Conservation (phyloP, 2,888 invertebrate genomes). For the Kryphioiulus occultus region DNA sequence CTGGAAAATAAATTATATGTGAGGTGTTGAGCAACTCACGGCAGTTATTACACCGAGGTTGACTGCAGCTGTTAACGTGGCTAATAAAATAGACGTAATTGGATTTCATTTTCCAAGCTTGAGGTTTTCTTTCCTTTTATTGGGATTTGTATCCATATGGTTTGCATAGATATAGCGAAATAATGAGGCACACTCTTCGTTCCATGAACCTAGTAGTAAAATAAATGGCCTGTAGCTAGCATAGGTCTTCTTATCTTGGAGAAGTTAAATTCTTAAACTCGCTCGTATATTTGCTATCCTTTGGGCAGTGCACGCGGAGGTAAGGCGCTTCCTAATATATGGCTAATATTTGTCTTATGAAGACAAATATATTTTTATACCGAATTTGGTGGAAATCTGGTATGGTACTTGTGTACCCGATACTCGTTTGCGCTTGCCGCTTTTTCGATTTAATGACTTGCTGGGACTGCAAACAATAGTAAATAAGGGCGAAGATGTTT, state of each 20-base stretch:
- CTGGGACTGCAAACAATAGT: too few species aligned
- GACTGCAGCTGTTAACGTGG: background rate
- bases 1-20: background rate
- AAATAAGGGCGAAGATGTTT: too few species aligned
- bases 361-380: too few species aligned
- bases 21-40: background rate
- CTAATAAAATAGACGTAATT: conserved; percentile 21
- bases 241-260: background rate
- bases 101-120: conserved; percentile 1
- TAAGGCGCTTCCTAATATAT: too few species aligned
- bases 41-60: background rate
- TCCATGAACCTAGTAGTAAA: conserved; percentile 3
- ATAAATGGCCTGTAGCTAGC: background rate
- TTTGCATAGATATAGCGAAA: background rate
- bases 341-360: too few species aligned
- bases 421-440: too few species aligned
- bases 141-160: background rate
- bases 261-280: background rate
- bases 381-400: too few species aligned
- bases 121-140: background rate
- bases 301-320: background rate
- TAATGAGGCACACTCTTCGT: background rate
- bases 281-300: background rate
- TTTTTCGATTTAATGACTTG: too few species aligned
- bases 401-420: too few species aligned